Conservation (phyloP, 2,113 vertebrate genomes). For the Chinchilla lanigera region DNA sequence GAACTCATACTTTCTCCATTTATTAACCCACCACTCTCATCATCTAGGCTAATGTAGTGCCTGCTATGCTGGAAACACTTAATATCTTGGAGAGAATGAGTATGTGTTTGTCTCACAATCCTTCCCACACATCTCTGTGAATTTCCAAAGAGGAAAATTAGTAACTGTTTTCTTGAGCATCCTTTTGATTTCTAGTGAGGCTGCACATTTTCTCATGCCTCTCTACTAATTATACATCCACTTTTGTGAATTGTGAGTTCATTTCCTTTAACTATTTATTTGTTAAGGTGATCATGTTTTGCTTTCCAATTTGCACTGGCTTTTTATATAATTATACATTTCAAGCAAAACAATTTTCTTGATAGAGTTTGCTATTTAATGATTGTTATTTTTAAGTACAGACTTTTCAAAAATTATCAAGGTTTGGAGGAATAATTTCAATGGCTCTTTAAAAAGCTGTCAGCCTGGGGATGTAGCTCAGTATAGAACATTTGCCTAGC, state of each 20-base stretch:
- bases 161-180: slow-evolving; percentile 19
- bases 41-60: background rate
- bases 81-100: background rate
- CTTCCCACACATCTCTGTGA: slow-evolving; percentile 11
- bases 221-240: slow-evolving; percentile 63
- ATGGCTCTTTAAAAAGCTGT: slow-evolving; percentile 20
- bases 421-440: slow-evolving; percentile 46
- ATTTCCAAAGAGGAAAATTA: slow-evolving; percentile 16
- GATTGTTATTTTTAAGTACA: slow-evolving; percentile 38
- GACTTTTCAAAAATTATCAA: slow-evolving; percentile 12
- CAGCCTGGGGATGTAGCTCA: background rate
- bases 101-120: background rate
- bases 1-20: background rate
- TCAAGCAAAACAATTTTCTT: slow-evolving; percentile 65
- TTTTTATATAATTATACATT: slow-evolving; percentile 66
- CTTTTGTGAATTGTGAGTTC: slow-evolving; percentile 51
- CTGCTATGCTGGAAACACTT: background rate
- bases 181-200: slow-evolving; percentile 40
- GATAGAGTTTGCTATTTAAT: slow-evolving; percentile 51
- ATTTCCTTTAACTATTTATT: slow-evolving; percentile 60
- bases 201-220: slow-evolving; percentile 52
- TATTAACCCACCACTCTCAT: background rate
- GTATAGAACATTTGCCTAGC: background rate
- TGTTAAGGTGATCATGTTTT: slow-evolving; percentile 65
- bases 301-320: slow-evolving; percentile 46